Conservation (phyloP, 2,113 vertebrate species). For the Tragelaphus imberbis region DNA sequence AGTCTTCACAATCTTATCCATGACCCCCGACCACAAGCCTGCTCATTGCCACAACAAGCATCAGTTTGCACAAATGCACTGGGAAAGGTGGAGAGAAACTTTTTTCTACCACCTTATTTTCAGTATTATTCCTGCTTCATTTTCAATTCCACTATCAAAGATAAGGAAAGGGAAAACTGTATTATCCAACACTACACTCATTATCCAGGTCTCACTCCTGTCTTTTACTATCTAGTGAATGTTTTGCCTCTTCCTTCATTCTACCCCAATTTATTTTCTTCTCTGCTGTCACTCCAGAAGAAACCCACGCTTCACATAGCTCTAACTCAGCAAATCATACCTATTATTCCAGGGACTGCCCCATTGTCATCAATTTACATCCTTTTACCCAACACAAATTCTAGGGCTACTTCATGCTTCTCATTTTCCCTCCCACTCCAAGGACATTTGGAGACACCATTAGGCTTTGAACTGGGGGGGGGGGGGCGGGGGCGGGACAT, state of each 20-base stretch:
- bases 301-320: background rate
- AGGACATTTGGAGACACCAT: background rate
- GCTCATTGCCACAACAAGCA: background rate
- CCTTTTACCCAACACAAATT: background rate
- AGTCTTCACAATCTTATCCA: background rate
- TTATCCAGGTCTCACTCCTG: background rate
- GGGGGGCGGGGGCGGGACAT: too few relatives aligned
- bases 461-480: background rate
- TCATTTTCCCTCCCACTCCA: background rate
- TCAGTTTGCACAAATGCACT: background rate
- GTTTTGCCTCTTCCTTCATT: background rate
- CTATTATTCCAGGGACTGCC: background rate
- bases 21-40: background rate
- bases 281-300: background rate
- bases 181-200: background rate
- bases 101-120: background rate
- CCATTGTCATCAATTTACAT: background rate
- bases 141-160: background rate
- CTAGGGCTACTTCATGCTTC: background rate
- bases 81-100: background rate
- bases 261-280: background rate
- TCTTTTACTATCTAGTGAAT: background rate
- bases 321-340: background rate
- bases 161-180: background rate
- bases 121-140: background rate